These are phyloP conservation scores for Cyaniris semiargus DNA, from an alignment of 2,888 invertebrate species.

Conservation along the genomic window DNA sequence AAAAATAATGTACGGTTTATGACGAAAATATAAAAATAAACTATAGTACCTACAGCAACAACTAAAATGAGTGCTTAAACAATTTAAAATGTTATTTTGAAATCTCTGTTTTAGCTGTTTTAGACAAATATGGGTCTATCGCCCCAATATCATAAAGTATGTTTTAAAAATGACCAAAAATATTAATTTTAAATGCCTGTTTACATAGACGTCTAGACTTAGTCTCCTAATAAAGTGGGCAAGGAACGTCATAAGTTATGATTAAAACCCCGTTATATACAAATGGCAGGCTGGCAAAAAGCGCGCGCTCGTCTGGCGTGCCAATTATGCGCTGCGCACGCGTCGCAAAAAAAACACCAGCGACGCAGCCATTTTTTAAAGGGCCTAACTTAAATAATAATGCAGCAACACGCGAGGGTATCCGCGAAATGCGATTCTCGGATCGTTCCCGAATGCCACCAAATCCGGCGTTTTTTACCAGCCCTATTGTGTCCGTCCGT, in stretches of 20 bases:
- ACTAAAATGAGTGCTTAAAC: neutral
- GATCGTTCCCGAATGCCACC: slow-evolving; percentile 75
- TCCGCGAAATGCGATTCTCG: slow-evolving; percentile 77
- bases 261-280: slow-evolving; percentile 25
- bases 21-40: neutral
- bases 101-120: neutral
- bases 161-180: neutral
- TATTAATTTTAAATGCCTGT: neutral
- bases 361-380: slow-evolving; percentile 72
- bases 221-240: neutral
- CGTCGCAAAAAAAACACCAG: slow-evolving; percentile 73
- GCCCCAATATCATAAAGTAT: neutral
- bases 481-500: slow-evolving; percentile 67
- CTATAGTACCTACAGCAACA: neutral
- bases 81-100: neutral
- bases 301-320: slow-evolving; percentile 58
- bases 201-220: neutral
- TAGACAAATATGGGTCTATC: neutral
- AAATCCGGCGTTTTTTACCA: slow-evolving; percentile 63
- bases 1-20: too few relatives aligned
- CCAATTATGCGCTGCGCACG: slow-evolving; percentile 76
- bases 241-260: slow-evolving; percentile 14
- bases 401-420: slow-evolving; percentile 80
- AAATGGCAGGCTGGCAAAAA: slow-evolving; percentile 49
- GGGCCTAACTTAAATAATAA: slow-evolving; percentile 75